These are phyloP conservation scores for Sturnus vulgaris DNA, from an alignment of 2,113 vertebrate genomes.

Conservation along the genomic window DNA sequence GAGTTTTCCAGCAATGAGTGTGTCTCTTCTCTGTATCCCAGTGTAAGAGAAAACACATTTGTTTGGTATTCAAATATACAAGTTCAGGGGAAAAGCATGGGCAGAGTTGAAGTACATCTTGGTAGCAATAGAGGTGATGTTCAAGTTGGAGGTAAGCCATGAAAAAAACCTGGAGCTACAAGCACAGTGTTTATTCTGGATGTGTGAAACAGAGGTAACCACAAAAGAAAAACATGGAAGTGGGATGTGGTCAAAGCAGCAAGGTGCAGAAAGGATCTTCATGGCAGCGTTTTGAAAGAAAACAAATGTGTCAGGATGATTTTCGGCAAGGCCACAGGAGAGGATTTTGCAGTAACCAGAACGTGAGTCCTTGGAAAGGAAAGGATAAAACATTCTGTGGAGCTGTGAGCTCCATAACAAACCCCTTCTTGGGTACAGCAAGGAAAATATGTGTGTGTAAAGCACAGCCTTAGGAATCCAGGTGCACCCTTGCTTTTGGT, in stretches of 20 bases:
- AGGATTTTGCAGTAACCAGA: neutral
- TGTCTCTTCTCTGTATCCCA: neutral
- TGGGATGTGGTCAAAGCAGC: neutral
- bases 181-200: neutral
- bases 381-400: neutral
- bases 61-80: neutral
- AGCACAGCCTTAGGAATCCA: neutral
- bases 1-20: neutral
- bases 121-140: neutral
- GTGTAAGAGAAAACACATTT: neutral
- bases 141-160: neutral
- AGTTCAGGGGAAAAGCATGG: neutral
- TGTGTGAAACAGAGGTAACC: neutral
- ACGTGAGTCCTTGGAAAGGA: neutral
- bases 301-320: neutral
- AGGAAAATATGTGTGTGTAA: neutral
- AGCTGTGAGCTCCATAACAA: neutral
- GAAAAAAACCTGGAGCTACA: neutral
- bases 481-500: neutral
- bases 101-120: neutral
- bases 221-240: neutral
- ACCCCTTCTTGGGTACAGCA: neutral
- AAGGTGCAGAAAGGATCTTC: neutral
- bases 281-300: neutral
- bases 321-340: neutral